Conservation (phyloP, 2,113 vertebrate species). For the Apeltes quadracus region DNA sequence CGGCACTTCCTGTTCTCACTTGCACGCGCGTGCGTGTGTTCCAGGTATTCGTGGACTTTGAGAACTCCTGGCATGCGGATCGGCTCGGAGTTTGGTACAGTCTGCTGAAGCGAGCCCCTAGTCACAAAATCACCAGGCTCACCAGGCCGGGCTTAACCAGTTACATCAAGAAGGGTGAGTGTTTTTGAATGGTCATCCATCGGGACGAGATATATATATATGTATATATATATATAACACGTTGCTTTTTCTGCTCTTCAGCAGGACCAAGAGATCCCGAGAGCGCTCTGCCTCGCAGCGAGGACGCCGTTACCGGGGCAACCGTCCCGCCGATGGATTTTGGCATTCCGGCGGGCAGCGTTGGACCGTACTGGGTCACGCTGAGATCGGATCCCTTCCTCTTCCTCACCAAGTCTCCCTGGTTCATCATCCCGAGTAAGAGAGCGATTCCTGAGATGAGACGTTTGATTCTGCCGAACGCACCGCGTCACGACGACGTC, state of each 20-base stretch:
- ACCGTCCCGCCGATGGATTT: not conserved
- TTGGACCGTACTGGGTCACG: slow-evolving; percentile 44
- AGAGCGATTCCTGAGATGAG: not conserved
- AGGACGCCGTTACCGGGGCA: too few species aligned
- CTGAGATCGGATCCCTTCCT: slow-evolving; percentile 37
- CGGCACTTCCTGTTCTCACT: not conserved
- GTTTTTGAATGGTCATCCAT: not conserved
- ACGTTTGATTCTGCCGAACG: not conserved
- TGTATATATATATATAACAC: too few species aligned
- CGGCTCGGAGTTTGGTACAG: slow-evolving; percentile 60
- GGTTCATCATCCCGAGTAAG: slow-evolving; percentile 63
- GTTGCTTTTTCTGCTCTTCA: too few species aligned
- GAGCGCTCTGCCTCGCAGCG: too few species aligned
- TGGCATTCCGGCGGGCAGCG: rapidly evolving
- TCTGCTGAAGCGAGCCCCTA: not conserved
- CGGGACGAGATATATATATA: too few species aligned
- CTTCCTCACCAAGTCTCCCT: slow-evolving; percentile 44
- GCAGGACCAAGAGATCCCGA: too few species aligned
- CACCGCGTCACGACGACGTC: not conserved
- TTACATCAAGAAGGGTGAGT: slow-evolving; percentile 31
- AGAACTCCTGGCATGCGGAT: slow-evolving; percentile 14
- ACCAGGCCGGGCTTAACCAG: too few species aligned
- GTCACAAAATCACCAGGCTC: slow-evolving; percentile 24
- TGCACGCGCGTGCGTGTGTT: not conserved
- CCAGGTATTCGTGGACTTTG: slow-evolving; percentile 63